Evolutionary conservation across 37 sponge, comb jelly and placozoan genomes (phyloP).

Genomic region (Mnemiopsis leidyi): DNA sequence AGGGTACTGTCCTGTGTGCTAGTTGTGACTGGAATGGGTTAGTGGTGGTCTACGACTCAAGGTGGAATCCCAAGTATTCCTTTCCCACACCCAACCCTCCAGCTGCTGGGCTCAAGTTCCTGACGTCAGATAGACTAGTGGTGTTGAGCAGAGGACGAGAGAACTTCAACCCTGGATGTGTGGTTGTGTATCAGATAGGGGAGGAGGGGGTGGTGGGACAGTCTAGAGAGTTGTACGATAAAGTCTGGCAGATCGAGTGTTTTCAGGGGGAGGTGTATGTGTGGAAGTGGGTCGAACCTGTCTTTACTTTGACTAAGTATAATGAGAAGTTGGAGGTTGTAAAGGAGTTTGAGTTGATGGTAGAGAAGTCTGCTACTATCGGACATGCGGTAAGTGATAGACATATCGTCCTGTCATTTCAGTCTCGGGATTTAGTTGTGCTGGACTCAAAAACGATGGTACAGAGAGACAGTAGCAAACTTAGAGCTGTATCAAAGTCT

Average conservation of each 20-base stretch:
- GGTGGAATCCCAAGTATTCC: not conserved
- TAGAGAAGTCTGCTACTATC: not conserved
- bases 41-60: not conserved
- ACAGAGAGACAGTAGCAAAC: not conserved
- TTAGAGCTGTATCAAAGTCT: not conserved
- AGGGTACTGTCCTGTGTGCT: not conserved
- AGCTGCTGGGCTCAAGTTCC: not conserved
- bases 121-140: not conserved
- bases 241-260: not conserved
- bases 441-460: slow-evolving; percentile 14
- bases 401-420: not conserved
- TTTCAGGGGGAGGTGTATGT: not conserved
- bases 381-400: slow-evolving; percentile 12
- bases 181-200: not conserved
- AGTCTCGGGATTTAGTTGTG: not conserved
- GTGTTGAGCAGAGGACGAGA: not conserved
- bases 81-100: slow-evolving; percentile 9
- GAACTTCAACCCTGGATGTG: slow-evolving; percentile 9
- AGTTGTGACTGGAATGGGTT: slow-evolving; percentile 39
- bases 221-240: not conserved
- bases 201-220: not conserved
- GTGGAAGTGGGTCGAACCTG: slow-evolving; percentile 52
- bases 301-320: not conserved
- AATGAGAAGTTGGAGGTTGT: not conserved
- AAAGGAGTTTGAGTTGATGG: not conserved